A percentile compares a stretch with the other conserved stretches of the same genome.
These are phyloP conservation scores for Neopipo cinnamomea DNA, from an alignment of 2,113 vertebrate genomes.

Conservation along the genomic window DNA sequence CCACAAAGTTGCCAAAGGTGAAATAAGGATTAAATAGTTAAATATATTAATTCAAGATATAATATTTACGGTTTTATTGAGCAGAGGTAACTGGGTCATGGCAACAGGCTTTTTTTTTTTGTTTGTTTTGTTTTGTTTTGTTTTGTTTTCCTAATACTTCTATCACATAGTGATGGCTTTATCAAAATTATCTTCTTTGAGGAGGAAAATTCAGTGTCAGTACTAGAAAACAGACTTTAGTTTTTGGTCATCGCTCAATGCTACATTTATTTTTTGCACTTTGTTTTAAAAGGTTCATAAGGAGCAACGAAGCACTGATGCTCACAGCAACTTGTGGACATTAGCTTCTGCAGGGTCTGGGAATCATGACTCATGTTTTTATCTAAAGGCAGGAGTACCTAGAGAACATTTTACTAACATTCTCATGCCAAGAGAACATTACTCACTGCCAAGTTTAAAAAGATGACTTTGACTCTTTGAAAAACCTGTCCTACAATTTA, in stretches of 20 bases:
- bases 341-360: neutral
- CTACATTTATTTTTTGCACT: neutral
- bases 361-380: neutral
- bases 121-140: no score
- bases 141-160: neutral
- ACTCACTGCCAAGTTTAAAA: neutral
- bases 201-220: neutral
- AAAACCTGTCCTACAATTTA: neutral
- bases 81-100: neutral
- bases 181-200: neutral
- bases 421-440: neutral
- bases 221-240: neutral
- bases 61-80: neutral
- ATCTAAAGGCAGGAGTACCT: neutral
- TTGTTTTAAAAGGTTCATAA: neutral
- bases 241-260: neutral
- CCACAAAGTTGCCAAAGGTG: neutral
- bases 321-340: neutral
- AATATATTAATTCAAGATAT: neutral
- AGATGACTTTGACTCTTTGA: neutral
- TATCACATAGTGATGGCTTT: neutral
- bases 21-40: neutral
- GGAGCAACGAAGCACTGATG: neutral
- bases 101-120: neutral
- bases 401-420: neutral